Base-by-base conservation (phyloP, 2,113 vertebrate species). In the Centropus unirufus region DNA sequence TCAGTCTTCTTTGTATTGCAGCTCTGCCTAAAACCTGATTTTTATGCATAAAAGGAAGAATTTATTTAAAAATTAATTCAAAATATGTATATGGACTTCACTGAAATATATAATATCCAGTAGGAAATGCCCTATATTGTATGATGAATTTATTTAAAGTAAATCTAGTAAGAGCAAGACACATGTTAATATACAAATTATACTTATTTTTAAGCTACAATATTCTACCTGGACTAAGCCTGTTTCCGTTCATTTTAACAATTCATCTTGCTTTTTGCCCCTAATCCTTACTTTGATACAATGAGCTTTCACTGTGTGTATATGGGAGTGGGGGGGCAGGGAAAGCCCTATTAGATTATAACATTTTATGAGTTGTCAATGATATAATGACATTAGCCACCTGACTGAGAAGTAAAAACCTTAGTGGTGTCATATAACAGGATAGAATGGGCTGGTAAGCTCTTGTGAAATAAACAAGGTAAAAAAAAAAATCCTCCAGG, bases 321-420 rank as follows among this genome's bases (percentile, higher is more conserved):
- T 82, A 66, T 92, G 89, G 57, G 75, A 58, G 49, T 82, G 68
- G 91, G 89, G 57, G 75, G 75, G 36, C 36, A 92, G 42, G 88
- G 90, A 96, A 95, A 94, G 66, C 83, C 80, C 84, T 67, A 90
- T 96, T 97, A 96, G 93, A 98, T 98, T 96, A 97, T 97, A 97
- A 97, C 97, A 89, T 97, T 98, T 97, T 97, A 96, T 97, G 89
- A 92, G 92, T 96, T 98, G 96, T 97, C 97, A 97, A 95, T 6
- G 70, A 90, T 97, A 95, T 97, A 97, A 98, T 97, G 97, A 94
- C 94, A 97, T 97, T 96, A 98, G 92, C 96, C 96, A 97, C 92
- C 96, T 97, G 96, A 96, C 78, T 94, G 93, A 93, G 95, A 97
- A 94, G 94, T 96, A 94, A 93, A 96, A 97, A 84, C 92, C 95